Conservation (phyloP, 2,797 vertebrate genomes). For the Valencia hispanica region DNA sequence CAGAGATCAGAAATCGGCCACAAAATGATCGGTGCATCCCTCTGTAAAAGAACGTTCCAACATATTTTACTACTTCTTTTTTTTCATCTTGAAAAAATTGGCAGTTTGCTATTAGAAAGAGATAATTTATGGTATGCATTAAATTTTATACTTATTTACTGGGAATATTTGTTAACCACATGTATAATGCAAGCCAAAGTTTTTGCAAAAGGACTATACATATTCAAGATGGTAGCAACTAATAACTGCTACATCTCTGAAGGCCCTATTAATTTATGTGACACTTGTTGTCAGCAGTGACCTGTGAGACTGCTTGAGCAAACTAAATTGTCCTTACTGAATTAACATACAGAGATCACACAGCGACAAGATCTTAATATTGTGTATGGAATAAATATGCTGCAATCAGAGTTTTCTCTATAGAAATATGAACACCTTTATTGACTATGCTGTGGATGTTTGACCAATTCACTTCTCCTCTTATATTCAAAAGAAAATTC, state of each 20-base stretch:
- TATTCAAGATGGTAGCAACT: background rate
- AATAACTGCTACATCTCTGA: conserved; percentile 3
- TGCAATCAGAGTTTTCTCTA: conserved; percentile 12
- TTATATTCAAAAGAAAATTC: background rate
- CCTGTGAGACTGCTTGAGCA: background rate
- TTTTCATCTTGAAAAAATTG: too few species aligned
- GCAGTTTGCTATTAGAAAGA: too few species aligned
- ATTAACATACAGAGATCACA: background rate
- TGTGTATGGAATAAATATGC: conserved; percentile 14
- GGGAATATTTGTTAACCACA: too few species aligned
- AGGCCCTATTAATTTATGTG: background rate
- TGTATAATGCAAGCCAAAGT: too few species aligned
- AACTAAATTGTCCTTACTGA: conserved; percentile 15
- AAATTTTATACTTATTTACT: too few species aligned
- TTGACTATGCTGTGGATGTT: background rate
- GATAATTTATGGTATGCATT: too few species aligned
- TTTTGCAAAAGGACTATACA: background rate
- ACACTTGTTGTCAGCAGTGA: background rate
- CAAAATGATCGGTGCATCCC: too few species aligned
- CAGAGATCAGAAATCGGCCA: too few species aligned
- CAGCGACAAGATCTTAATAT: conserved; percentile 20
- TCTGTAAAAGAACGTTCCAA: too few species aligned
- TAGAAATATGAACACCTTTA: conserved; percentile 1
- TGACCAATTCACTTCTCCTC: background rate
- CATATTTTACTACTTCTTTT: too few species aligned